Percentiles rank a stretch among this genome's conserved stretches.
These are phyloP conservation scores for Scaeva pyrastri DNA, from an alignment of 2,888 invertebrate species.

Conservation along the genomic window DNA sequence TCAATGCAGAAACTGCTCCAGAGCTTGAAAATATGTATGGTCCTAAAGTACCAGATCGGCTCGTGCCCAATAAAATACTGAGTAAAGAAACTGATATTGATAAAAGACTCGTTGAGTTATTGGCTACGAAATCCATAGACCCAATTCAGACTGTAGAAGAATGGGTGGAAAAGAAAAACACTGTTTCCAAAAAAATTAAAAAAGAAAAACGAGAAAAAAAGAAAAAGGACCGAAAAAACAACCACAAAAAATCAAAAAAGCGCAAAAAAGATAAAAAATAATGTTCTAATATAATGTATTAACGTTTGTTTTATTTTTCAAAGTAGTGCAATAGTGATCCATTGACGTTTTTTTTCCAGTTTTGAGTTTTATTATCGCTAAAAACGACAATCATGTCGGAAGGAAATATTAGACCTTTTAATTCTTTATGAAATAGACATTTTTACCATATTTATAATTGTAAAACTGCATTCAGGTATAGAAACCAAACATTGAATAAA, in stretches of 20 bases:
- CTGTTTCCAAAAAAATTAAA: slow-evolving; percentile 29
- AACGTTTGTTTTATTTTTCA: neutral
- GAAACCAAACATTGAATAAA: too few relatives aligned
- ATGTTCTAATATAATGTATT: neutral
- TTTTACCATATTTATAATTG: too few relatives aligned
- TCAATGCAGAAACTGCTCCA: slow-evolving; percentile 41
- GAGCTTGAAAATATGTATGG: slow-evolving; percentile 78
- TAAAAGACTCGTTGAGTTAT: slow-evolving; percentile 78
- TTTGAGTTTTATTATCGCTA: too few relatives aligned
- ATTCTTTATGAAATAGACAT: too few relatives aligned
- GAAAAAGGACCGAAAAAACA: slow-evolving; percentile 60
- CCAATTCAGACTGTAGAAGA: slow-evolving; percentile 75
- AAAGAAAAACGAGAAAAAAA: slow-evolving; percentile 54
- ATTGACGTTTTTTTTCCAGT: too few relatives aligned
- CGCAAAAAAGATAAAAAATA: slow-evolving; percentile 69
- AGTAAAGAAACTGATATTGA: slow-evolving; percentile 76
- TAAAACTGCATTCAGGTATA: too few relatives aligned
- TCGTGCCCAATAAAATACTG: slow-evolving; percentile 53
- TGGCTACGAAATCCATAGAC: slow-evolving; percentile 51
- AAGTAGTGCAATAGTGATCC: too few relatives aligned
- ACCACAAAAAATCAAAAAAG: slow-evolving; percentile 76
- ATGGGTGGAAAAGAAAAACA: slow-evolving; percentile 78
- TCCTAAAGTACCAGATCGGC: slow-evolving; percentile 78
- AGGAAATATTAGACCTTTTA: too few relatives aligned
- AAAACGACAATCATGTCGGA: too few relatives aligned